Conservation (phyloP, 2,888 invertebrate genomes). For the Parnassius smintheus region DNA sequence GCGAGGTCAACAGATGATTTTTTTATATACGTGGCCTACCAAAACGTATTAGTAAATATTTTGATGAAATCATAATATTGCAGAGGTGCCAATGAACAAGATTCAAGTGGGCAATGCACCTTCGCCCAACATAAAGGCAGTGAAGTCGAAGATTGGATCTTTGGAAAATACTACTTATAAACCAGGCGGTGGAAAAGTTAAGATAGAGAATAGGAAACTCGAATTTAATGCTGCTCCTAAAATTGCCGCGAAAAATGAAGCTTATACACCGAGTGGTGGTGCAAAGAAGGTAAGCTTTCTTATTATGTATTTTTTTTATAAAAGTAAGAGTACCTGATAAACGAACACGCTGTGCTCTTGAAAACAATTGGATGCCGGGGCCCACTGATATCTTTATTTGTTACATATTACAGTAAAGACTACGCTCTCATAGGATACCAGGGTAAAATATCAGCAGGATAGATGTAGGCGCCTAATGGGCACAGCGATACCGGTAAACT, state of each 20-base stretch:
- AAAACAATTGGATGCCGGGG: no score
- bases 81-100: conserved; percentile 95
- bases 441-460: no score
- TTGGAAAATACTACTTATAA: conserved; percentile 93
- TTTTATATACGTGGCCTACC: no score
- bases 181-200: conserved; percentile 93
- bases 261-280: conserved; percentile 92
- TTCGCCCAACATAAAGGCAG: conserved; percentile 94
- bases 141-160: conserved; percentile 96
- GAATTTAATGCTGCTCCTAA: conserved; percentile 92
- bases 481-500: no score
- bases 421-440: no score
- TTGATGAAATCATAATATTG: conserved; percentile 34
- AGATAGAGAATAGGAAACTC: conserved; percentile 92
- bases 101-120: conserved; percentile 95
- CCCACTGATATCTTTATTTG: no score
- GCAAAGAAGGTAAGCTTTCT: conserved; percentile 89
- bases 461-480: no score
- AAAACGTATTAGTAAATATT: no score
- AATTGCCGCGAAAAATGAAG: conserved; percentile 95
- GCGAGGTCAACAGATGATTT: no score
- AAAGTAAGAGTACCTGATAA: no score
- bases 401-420: no score
- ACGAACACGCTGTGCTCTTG: no score
- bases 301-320: not conserved